Evolutionary conservation across 1,140 invertebrate genomes (phyloP).

Genomic region (Anastrepha obliqua): DNA sequence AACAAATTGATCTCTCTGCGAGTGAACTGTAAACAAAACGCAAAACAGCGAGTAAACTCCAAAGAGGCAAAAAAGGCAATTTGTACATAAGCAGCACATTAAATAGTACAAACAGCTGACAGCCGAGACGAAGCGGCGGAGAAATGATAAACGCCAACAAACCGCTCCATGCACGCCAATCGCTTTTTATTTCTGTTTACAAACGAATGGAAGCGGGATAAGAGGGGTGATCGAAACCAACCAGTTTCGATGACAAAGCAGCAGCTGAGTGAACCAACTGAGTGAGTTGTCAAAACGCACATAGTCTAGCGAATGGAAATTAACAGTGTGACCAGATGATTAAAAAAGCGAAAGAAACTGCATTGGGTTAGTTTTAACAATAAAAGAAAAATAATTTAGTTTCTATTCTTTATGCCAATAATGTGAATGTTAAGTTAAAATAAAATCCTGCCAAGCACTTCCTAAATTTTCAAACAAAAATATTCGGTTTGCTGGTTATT

Average conservation of each 20-base stretch:
- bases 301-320: slow-evolving; percentile 25
- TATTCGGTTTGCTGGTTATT: too few species aligned
- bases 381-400: too few species aligned
- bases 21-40: slow-evolving; percentile 15
- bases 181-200: neutral
- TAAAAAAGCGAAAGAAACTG: too few species aligned
- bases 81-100: neutral
- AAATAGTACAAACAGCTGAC: slow-evolving; percentile 20
- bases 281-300: slow-evolving; percentile 46
- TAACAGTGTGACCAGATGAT: too few species aligned
- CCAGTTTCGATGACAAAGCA: neutral
- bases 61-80: slow-evolving; percentile 6
- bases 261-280: neutral
- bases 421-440: too few species aligned
- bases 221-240: neutral
- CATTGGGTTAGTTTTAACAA: too few species aligned
- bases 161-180: neutral
- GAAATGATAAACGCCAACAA: neutral
- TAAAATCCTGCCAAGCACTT: too few species aligned
- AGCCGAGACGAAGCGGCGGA: neutral
- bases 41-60: slow-evolving; percentile 5
- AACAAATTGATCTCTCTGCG: neutral
- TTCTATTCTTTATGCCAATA: too few species aligned
- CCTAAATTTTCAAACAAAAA: too few species aligned
- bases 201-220: neutral